Percentiles rank a stretch among this genome's conserved stretches.
Evolutionary conservation across 2,888 invertebrate genomes (phyloP).

Genomic region (Nipponacmea schrenckii): DNA sequence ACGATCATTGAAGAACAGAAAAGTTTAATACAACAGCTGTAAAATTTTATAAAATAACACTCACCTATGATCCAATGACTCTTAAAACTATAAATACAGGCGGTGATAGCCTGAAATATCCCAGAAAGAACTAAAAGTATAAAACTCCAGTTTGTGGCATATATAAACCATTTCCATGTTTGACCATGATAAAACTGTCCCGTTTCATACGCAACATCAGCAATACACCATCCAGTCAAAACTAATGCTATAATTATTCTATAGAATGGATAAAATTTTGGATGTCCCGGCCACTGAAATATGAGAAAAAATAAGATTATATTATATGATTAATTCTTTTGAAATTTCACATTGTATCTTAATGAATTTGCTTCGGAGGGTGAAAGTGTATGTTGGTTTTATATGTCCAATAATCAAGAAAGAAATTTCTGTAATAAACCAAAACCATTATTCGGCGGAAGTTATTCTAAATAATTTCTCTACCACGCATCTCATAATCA

Average conservation of each 20-base stretch:
- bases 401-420: too few species aligned
- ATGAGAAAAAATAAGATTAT: neutral
- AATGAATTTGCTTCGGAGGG: too few species aligned
- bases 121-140: conserved; percentile 47
- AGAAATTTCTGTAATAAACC: too few species aligned
- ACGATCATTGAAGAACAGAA: too few species aligned
- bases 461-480: too few species aligned
- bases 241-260: conserved; percentile 42
- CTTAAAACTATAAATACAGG: conserved; percentile 42
- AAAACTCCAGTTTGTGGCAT: conserved; percentile 64
- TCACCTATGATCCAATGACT: conserved; percentile 39
- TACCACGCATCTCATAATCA: too few species aligned
- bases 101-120: conserved; percentile 46
- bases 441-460: too few species aligned
- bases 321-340: too few species aligned
- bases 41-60: neutral
- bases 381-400: too few species aligned
- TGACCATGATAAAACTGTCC: conserved; percentile 49
- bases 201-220: conserved; percentile 54
- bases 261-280: conserved; percentile 50
- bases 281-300: conserved; percentile 52
- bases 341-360: too few species aligned
- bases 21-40: too few species aligned
- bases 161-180: conserved; percentile 53
- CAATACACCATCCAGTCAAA: conserved; percentile 48